Conservation (phyloP, 2,797 vertebrate genomes). For the Coreius guichenoti region DNA sequence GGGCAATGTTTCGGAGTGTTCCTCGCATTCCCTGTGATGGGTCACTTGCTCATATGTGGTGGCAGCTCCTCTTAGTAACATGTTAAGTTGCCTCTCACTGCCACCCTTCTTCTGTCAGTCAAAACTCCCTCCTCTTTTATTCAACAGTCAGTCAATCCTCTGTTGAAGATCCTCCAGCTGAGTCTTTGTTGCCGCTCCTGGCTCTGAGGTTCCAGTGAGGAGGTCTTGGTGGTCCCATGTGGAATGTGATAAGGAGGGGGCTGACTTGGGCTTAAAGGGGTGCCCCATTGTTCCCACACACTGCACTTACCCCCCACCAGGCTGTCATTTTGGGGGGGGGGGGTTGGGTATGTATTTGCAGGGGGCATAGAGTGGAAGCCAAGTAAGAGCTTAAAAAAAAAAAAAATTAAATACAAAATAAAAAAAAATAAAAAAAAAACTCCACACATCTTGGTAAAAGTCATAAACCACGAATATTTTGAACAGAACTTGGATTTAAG, state of each 20-base stretch:
- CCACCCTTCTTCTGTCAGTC: slow-evolving; percentile 59
- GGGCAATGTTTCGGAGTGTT: slow-evolving; percentile 49
- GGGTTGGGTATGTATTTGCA: slow-evolving; percentile 69
- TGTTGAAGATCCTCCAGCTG: slow-evolving; percentile 44
- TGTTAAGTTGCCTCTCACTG: slow-evolving; percentile 51
- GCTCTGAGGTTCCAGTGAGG: slow-evolving; percentile 67
- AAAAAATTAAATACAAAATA: too few species aligned
- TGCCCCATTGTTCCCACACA: slow-evolving; percentile 92
- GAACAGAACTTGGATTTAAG: slow-evolving; percentile 4
- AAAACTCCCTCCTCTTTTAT: slow-evolving; percentile 56
- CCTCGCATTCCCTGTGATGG: slow-evolving; percentile 59
- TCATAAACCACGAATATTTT: neutral
- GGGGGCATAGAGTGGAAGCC: slow-evolving; percentile 70
- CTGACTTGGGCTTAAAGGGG: slow-evolving; percentile 67
- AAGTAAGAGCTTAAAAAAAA: slow-evolving; percentile 72
- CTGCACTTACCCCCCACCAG: slow-evolving; percentile 84
- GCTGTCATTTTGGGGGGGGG: slow-evolving; percentile 80
- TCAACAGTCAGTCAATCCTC: slow-evolving; percentile 70
- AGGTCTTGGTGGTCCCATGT: slow-evolving; percentile 91
- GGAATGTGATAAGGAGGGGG: slow-evolving; percentile 87
- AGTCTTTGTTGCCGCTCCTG: slow-evolving; percentile 76
- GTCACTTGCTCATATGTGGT: slow-evolving; percentile 49
- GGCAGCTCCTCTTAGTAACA: slow-evolving; percentile 39
- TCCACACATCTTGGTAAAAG: neutral
- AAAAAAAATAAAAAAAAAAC: slow-evolving; percentile 71